These are phyloP conservation scores for Drosophila ohnishii DNA, from an alignment of 1,140 invertebrate genomes.

Conservation along the genomic window DNA sequence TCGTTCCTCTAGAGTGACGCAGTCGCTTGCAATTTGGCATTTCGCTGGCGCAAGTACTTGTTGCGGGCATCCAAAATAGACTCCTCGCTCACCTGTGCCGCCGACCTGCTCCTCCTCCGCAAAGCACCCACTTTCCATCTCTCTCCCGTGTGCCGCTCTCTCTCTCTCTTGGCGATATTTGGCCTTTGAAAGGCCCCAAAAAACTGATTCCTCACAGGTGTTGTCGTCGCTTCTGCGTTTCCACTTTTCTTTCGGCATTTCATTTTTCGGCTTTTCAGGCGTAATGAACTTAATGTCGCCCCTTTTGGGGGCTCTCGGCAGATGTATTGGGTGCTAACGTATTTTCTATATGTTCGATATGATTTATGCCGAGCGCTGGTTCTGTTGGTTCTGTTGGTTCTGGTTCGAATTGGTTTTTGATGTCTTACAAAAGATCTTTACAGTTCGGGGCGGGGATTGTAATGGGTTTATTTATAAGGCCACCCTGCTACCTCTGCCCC, in stretches of 20 bases:
- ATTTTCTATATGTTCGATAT: conserved; percentile 58
- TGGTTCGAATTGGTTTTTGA: conserved; percentile 70
- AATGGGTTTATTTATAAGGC: conserved; percentile 33
- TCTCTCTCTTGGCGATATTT: not conserved
- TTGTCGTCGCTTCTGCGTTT: conserved; percentile 32
- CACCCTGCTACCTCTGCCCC: not conserved
- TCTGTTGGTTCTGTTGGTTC: conserved; percentile 52
- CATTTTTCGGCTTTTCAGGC: conserved; percentile 49
- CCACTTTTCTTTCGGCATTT: conserved; percentile 23
- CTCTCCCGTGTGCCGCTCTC: not conserved
- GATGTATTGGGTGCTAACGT: conserved; percentile 39
- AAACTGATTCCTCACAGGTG: conserved; percentile 49
- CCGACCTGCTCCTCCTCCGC: conserved; percentile 1
- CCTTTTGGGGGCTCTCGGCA: conserved; percentile 37
- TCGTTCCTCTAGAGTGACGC: conserved; percentile 52
- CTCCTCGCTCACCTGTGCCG: conserved; percentile 61
- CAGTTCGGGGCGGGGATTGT: conserved; percentile 35
- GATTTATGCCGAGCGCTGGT: conserved; percentile 60
- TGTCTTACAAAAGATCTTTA: conserved; percentile 51
- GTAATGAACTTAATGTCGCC: conserved; percentile 75
- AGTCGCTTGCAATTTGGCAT: conserved; percentile 73
- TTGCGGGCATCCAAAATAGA: conserved; percentile 66
- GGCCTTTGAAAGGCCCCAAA: conserved; percentile 35
- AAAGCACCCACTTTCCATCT: not conserved
- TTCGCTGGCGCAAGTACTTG: conserved; percentile 54